phyloP scores from a whole-genome alignment of 1,140 invertebrate genomes.

The Euschistus heros region DNA sequence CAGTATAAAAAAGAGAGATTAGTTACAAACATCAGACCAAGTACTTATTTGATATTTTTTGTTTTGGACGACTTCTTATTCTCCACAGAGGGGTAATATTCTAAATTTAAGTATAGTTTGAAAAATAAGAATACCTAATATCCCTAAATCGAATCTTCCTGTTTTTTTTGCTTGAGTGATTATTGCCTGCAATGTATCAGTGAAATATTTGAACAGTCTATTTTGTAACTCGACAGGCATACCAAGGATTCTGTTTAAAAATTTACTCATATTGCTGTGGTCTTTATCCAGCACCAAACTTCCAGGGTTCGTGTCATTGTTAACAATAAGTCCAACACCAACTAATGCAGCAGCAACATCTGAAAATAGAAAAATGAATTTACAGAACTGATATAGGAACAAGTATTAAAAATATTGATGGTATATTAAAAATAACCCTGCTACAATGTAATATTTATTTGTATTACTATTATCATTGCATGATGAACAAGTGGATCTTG shows the following conservation, averaged over 20 bases:
- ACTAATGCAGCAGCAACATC: constrained; percentile 83
- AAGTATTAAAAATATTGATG: too few species aligned
- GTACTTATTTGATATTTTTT: too few species aligned
- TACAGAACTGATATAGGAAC: too few species aligned
- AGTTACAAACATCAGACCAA: too few species aligned
- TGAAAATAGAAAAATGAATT: constrained; percentile 30
- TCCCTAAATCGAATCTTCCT: constrained; percentile 76
- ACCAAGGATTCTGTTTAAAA: constrained; percentile 93
- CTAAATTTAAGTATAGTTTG: not conserved
- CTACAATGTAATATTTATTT: too few species aligned
- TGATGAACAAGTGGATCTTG: too few species aligned
- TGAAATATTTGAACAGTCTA: constrained; percentile 94
- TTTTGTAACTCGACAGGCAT: constrained; percentile 96
- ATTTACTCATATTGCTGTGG: constrained; percentile 96
- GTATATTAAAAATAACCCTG: too few species aligned
- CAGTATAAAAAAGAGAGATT: too few species aligned
- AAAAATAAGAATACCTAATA: constrained; percentile 44
- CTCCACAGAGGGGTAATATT: too few species aligned
- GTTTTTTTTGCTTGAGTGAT: constrained; percentile 69
- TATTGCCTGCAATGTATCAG: constrained; percentile 81
- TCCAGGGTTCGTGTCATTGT: constrained; percentile 67
- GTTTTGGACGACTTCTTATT: too few species aligned
- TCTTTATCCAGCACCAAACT: constrained; percentile 84
- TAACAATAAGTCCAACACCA: constrained; percentile 83
- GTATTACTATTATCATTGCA: too few species aligned